phyloP scores from a whole-genome alignment of 2,797 vertebrate species.

The Thunnus albacares region DNA sequence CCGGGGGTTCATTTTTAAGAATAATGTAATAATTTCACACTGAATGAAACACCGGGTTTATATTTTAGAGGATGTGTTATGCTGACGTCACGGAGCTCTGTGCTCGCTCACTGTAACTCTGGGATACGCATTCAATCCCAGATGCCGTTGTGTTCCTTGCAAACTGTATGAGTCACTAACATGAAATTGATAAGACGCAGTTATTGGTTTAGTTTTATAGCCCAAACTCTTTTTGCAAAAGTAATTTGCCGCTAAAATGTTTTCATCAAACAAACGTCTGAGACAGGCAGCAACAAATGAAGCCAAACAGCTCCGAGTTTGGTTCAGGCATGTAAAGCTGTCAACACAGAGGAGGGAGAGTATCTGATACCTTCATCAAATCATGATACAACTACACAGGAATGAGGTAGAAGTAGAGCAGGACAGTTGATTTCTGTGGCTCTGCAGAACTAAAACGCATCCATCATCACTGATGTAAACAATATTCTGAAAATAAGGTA shows the following conservation, averaged over 20 bases:
- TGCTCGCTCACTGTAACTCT: conserved; percentile 3
- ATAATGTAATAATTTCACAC: background rate
- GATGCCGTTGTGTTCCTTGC: background rate
- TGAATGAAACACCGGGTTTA: background rate
- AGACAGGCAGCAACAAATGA: background rate
- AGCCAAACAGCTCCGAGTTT: background rate
- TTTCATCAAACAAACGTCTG: conserved; percentile 2
- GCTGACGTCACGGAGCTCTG: background rate
- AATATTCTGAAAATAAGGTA: too few relatives aligned
- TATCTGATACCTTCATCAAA: background rate
- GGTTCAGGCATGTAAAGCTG: background rate
- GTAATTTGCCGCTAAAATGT: conserved; percentile 1
- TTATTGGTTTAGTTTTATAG: background rate
- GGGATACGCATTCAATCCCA: background rate
- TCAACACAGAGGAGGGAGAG: background rate
- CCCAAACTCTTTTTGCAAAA: background rate
- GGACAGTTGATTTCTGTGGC: too few relatives aligned
- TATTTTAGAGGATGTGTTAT: background rate
- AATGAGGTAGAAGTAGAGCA: background rate
- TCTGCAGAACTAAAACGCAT: too few relatives aligned
- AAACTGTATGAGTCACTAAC: conserved; percentile 10
- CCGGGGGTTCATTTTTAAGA: background rate
- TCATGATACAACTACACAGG: background rate
- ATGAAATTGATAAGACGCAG: background rate
- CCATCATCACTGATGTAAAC: too few relatives aligned